These are phyloP conservation scores for human (Homo sapiens) DNA, from an alignment of 2,113 vertebrate species.

Conservation along the genomic window DNA sequence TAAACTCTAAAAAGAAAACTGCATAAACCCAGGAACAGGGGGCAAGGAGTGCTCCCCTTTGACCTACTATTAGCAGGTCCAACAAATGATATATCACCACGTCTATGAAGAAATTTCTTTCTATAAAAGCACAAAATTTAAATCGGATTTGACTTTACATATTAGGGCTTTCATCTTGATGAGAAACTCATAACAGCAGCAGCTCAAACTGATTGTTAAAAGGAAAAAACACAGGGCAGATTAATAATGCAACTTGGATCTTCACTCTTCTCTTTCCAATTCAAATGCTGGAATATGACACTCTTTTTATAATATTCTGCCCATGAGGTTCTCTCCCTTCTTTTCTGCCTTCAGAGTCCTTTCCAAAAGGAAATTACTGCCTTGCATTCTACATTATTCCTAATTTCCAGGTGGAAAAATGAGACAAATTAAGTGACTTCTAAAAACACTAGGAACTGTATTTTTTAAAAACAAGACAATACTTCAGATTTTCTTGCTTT, in stretches of 20 bases:
- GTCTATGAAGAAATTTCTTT: not conserved
- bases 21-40: not conserved
- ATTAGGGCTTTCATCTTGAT: not conserved
- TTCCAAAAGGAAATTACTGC: not conserved
- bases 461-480: conserved; percentile 43
- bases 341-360: not conserved
- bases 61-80: not conserved
- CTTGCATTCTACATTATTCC: not conserved
- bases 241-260: not conserved
- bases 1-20: not conserved
- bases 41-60: not conserved
- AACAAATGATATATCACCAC: not conserved
- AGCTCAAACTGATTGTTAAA: not conserved
- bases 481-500: not conserved
- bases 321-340: not conserved
- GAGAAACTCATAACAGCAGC: not conserved
- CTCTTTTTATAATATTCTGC: not conserved
- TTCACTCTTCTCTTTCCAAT: not conserved
- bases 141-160: not conserved
- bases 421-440: not conserved
- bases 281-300: not conserved
- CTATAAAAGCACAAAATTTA: not conserved
- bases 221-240: not conserved
- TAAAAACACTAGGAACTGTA: not conserved
- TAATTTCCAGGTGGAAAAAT: not conserved